Conservation (phyloP, 2,113 vertebrate species). For the Oncorhynchus kisutch region DNA sequence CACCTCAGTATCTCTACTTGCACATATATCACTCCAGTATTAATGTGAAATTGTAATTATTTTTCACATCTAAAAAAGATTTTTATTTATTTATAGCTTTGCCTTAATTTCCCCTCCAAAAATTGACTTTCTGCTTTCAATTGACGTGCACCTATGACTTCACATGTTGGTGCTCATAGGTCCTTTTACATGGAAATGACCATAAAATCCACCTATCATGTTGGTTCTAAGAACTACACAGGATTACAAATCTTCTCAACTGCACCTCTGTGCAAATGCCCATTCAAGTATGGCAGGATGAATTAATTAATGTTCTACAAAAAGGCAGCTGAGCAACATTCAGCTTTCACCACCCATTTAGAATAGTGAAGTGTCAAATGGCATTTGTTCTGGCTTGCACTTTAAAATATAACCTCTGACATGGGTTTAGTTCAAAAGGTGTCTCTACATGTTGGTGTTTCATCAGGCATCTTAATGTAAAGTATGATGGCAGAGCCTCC, state of each 20-base stretch:
- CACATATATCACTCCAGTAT: too few relatives aligned
- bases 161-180: too few relatives aligned
- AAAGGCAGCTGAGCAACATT: constrained; percentile 4
- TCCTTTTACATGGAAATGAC: not conserved
- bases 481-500: not conserved
- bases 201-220: not conserved
- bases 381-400: constrained; percentile 32
- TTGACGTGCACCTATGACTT: too few relatives aligned
- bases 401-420: constrained; percentile 46
- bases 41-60: too few relatives aligned
- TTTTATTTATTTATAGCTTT: too few relatives aligned
- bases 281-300: not conserved
- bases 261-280: not conserved
- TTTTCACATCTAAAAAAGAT: too few relatives aligned
- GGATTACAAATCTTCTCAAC: not conserved
- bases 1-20: too few relatives aligned
- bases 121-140: too few relatives aligned
- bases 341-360: constrained; percentile 16
- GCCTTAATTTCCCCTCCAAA: too few relatives aligned
- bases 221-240: not conserved
- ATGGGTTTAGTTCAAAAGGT: not conserved
- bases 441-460: not conserved
- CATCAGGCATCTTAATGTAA: not conserved
- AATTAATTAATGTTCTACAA: too few relatives aligned
- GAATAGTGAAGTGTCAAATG: constrained; percentile 34